These are phyloP conservation scores for Cremastinae sp. DNA, from an alignment of 2,888 invertebrate species.

Conservation along the genomic window DNA sequence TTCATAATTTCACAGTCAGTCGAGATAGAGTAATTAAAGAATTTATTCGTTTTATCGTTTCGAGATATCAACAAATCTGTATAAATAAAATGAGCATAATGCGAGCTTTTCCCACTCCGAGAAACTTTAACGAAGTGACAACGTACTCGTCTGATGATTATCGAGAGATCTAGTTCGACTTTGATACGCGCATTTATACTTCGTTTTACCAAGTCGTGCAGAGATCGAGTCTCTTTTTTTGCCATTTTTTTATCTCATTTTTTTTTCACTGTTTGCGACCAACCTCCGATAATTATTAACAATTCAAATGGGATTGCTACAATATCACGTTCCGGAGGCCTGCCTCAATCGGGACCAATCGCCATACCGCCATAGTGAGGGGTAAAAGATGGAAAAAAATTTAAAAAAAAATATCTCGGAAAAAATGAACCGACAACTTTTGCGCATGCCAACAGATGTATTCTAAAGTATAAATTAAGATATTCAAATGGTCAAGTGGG, in stretches of 20 bases:
- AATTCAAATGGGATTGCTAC: slow-evolving; percentile 78
- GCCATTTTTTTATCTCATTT: slow-evolving; percentile 22
- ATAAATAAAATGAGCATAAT: slow-evolving; percentile 17
- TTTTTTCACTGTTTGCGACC: slow-evolving; percentile 47
- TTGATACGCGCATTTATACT: slow-evolving; percentile 2
- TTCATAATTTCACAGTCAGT: not conserved
- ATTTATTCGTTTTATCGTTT: slow-evolving; percentile 1
- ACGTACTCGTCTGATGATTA: slow-evolving; percentile 40
- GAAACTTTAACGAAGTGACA: slow-evolving; percentile 46
- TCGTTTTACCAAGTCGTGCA: slow-evolving; percentile 22
- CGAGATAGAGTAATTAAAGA: not conserved
- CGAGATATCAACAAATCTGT: not conserved
- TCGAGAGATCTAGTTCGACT: slow-evolving; percentile 39
- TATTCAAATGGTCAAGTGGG: slow-evolving; percentile 52
- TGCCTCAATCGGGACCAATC: slow-evolving; percentile 75
- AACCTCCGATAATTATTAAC: slow-evolving; percentile 71
- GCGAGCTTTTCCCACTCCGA: not conserved
- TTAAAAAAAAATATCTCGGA: too few species aligned
- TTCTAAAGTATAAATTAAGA: slow-evolving; percentile 49
- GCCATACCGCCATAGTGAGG: slow-evolving; percentile 42
- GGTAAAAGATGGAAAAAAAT: slow-evolving; percentile 18
- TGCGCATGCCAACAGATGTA: slow-evolving; percentile 19
- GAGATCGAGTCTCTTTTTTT: slow-evolving; percentile 46
- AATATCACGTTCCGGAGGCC: slow-evolving; percentile 79
- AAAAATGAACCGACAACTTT: not conserved